Percentiles rank a stretch among this genome's conserved stretches.
phyloP scores from a whole-genome alignment of 2,113 vertebrate genomes.

The human region DNA sequence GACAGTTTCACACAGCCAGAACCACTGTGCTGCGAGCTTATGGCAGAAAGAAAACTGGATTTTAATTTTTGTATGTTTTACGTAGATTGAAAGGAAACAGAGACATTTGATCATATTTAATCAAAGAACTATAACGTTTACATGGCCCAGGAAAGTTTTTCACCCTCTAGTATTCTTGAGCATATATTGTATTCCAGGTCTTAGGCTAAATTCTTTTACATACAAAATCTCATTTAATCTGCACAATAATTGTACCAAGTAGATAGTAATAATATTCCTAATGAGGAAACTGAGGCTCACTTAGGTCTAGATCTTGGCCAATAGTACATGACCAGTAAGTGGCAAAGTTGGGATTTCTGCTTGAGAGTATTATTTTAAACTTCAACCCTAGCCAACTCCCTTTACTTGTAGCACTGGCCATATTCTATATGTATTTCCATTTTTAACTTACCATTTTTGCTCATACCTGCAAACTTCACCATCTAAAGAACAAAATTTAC shows the following conservation, averaged over 20 bases:
- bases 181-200: neutral
- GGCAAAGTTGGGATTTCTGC: neutral
- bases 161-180: neutral
- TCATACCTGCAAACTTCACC: neutral
- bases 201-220: neutral
- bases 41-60: neutral
- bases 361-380: neutral
- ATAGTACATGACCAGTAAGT: neutral
- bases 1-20: neutral
- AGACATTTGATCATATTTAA: neutral
- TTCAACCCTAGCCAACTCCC: neutral
- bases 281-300: neutral
- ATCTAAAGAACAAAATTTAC: neutral
- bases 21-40: neutral
- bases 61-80: constrained; percentile 9
- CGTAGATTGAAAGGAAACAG: neutral
- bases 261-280: neutral
- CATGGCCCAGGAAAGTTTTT: neutral
- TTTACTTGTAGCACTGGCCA: neutral
- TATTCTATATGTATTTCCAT: neutral
- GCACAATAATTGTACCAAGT: neutral
- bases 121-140: neutral
- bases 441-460: neutral
- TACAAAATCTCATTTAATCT: neutral
- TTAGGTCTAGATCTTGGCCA: neutral